These are phyloP conservation scores for Drosophila repleta DNA, from an alignment of 1,140 invertebrate species.

Conservation along the genomic window DNA sequence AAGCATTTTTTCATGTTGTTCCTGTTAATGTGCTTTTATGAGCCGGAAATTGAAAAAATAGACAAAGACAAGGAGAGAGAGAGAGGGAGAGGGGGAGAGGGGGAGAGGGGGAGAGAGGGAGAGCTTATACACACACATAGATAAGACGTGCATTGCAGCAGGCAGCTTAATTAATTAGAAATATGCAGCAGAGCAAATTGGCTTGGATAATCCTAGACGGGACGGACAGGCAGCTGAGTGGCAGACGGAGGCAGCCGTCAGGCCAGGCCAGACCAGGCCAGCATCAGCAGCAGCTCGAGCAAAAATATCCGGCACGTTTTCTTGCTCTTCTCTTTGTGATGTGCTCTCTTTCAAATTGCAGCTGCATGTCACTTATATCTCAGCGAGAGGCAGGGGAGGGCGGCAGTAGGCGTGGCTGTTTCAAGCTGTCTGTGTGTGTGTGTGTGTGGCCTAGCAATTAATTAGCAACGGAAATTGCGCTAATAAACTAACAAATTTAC, in stretches of 20 bases:
- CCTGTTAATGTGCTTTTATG: constrained; percentile 31
- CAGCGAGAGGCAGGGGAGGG: neutral
- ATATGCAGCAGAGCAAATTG: constrained; percentile 70
- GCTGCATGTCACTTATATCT: constrained; percentile 75
- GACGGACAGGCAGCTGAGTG: constrained; percentile 35
- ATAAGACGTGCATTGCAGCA: constrained; percentile 44
- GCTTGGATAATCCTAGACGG: constrained; percentile 46
- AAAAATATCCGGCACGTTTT: constrained; percentile 42
- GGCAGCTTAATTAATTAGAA: constrained; percentile 75
- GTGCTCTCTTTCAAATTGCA: constrained; percentile 63
- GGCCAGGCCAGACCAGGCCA: neutral
- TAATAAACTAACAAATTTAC: constrained; percentile 83
- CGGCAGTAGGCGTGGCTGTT: neutral
- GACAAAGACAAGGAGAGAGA: neutral
- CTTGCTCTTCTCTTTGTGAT: neutral
- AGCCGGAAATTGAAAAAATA: constrained; percentile 52
- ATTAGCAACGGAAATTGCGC: constrained; percentile 82
- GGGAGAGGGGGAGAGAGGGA: neutral
- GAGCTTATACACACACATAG: neutral
- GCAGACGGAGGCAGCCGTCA: constrained; percentile 18
- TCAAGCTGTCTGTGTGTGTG: constrained; percentile 32
- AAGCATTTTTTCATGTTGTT: constrained; percentile 24
- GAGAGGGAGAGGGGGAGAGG: neutral
- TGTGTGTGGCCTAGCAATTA: constrained; percentile 76
- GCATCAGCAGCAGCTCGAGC: constrained; percentile 10